Evolutionary conservation across 2,888 invertebrate species (phyloP).

Genomic region (Aethes cnicana): DNA sequence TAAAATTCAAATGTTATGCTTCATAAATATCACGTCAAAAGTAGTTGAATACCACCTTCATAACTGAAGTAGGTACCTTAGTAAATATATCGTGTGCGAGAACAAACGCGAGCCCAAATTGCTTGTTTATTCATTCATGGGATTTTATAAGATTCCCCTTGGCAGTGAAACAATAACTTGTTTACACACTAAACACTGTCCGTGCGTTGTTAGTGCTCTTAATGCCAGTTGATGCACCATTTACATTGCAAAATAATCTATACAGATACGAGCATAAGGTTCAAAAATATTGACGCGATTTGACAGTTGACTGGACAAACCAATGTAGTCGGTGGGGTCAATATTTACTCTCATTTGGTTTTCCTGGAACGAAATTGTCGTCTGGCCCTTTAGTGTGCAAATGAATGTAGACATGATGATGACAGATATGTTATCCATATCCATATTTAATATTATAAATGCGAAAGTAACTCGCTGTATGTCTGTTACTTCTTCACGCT

Average conservation of each 20-base stretch:
- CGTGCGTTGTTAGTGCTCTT: constrained; percentile 26
- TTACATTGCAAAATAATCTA: constrained; percentile 2
- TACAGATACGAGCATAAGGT: constrained; percentile 7
- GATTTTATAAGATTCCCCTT: constrained; percentile 48
- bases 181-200: constrained; percentile 39
- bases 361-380: not conserved
- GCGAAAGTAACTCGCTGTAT: no score
- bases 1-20: no score
- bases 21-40: no score
- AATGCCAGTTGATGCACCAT: constrained; percentile 17
- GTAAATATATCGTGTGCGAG: constrained; percentile 47
- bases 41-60: no score
- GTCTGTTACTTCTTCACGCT: no score
- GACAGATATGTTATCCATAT: no score
- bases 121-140: constrained; percentile 53
- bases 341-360: constrained; percentile 17
- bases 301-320: constrained; percentile 5
- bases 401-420: not conserved
- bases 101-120: constrained; percentile 44
- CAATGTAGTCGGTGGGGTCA: constrained; percentile 3
- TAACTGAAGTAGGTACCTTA: no score
- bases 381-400: not conserved
- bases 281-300: constrained; percentile 1
- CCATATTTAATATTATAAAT: no score
- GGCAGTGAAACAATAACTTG: constrained; percentile 44